A percentile compares a stretch with the other conserved stretches of the same genome.
Conservation (phyloP, 2,113 vertebrate species). For the Gymnocephalus cernua region DNA sequence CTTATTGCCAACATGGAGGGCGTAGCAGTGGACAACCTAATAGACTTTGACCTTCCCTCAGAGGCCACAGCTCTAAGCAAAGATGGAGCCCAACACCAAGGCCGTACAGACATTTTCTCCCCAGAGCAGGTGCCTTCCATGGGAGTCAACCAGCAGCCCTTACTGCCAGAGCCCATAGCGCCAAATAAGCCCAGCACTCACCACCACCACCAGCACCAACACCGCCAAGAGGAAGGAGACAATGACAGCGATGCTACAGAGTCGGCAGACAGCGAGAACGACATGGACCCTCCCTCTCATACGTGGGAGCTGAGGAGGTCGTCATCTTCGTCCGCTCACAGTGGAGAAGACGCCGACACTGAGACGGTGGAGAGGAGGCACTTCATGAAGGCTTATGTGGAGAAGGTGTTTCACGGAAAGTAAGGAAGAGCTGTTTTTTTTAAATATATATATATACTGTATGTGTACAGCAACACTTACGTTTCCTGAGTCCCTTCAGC, state of each 20-base stretch:
- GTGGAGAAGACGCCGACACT: constrained; percentile 84
- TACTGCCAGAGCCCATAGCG: constrained; percentile 67
- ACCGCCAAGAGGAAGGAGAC: constrained; percentile 41
- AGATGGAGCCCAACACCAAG: constrained; percentile 47
- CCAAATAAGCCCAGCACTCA: constrained; percentile 43
- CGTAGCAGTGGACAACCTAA: constrained; percentile 88
- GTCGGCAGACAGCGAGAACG: constrained; percentile 94
- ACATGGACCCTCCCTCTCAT: constrained; percentile 84
- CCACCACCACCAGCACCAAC: constrained; percentile 27
- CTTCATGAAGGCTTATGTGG: constrained; percentile 92
- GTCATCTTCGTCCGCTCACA: constrained; percentile 93
- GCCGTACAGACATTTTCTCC: constrained; percentile 62
- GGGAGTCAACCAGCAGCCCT: constrained; percentile 44
- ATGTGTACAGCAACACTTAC: neutral
- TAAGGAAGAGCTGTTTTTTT: constrained; percentile 71
- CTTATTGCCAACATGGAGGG: constrained; percentile 85
- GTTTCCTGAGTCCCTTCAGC: no score
- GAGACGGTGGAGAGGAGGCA: constrained; percentile 82
- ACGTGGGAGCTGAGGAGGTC: constrained; percentile 85
- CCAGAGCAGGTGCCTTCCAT: constrained; percentile 55
- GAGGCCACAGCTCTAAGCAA: constrained; percentile 63
- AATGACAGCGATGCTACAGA: constrained; percentile 93
- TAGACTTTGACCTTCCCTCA: constrained; percentile 86
- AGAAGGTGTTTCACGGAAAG: constrained; percentile 93
- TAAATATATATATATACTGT: neutral